Evolutionary conservation across 2,113 vertebrate species (phyloP).

Genomic region (Ammodytes marinus): DNA sequence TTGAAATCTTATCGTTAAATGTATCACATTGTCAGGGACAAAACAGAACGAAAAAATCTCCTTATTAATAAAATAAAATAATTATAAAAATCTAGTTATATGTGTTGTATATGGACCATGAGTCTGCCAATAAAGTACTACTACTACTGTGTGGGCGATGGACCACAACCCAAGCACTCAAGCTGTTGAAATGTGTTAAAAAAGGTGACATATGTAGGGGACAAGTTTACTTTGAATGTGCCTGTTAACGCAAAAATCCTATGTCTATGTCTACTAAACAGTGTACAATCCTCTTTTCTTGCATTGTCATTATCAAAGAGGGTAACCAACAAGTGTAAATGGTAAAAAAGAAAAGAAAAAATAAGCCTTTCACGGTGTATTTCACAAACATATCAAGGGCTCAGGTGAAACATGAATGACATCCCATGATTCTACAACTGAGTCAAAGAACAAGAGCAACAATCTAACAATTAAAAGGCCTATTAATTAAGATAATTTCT

Average conservation of each 20-base stretch:
- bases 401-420: not conserved
- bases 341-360: constrained; percentile 10
- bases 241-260: not conserved
- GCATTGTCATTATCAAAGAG: not conserved
- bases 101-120: too few species aligned
- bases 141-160: not conserved
- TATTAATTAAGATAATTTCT: not conserved
- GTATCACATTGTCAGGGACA: constrained; percentile 27
- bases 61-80: too few species aligned
- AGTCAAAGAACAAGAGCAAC: constrained; percentile 34
- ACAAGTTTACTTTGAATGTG: not conserved
- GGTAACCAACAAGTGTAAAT: not conserved
- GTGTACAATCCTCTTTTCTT: not conserved
- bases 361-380: not conserved
- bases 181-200: not conserved
- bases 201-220: not conserved
- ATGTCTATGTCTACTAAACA: not conserved
- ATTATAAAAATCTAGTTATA: too few species aligned
- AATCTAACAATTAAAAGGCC: constrained; percentile 16
- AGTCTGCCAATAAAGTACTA: too few species aligned
- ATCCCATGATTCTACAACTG: not conserved
- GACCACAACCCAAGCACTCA: not conserved
- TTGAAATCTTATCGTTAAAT: not conserved
- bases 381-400: constrained; percentile 16
- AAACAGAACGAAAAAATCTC: not conserved